Evolutionary conservation across 2,113 vertebrate species (phyloP).

Genomic region (mouse (Mus musculus)): GRCm39 chr17:11306001-11306500

Average conservation of each 20-base stretch:
- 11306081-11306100: conserved; percentile 57
- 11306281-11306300: not conserved
- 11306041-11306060: conserved; percentile 58
- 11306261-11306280: not conserved
- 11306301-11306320: not conserved
- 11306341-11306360: not conserved
- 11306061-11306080: conserved; percentile 58
- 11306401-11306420: not conserved
- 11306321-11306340: not conserved
- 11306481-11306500: not conserved
- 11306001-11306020: not conserved
- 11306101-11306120: conserved; percentile 57
- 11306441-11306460: not conserved
- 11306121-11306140: conserved; percentile 29
- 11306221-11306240: not conserved
- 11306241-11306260: not conserved
- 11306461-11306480: not conserved
- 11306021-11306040: conserved; percentile 55
- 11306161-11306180: conserved; percentile 39
- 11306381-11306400: not conserved
- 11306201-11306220: not conserved
- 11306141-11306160: conserved; percentile 65
- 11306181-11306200: not conserved
- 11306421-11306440: not conserved
- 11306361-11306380: not conserved